A percentile compares a stretch with the other conserved stretches of the same genome.
These are phyloP conservation scores for Cebus imitator DNA, from an alignment of 2,113 vertebrate genomes.

Conservation along the genomic window DNA sequence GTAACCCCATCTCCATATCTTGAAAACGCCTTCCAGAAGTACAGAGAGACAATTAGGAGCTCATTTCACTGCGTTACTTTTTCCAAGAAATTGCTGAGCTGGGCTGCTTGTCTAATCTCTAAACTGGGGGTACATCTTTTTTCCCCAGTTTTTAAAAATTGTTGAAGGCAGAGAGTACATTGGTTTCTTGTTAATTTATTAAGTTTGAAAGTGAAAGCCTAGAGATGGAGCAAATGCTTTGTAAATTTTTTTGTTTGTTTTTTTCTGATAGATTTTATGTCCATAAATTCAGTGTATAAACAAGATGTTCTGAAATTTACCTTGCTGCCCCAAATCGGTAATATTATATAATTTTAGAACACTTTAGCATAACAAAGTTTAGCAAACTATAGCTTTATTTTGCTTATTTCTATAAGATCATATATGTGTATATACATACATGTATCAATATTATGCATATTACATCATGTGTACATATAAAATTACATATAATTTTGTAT, in stretches of 20 bases:
- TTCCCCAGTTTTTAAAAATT: neutral
- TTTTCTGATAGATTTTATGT: neutral
- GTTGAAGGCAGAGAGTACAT: neutral
- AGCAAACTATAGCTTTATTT: neutral
- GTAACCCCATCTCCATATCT: too few relatives aligned
- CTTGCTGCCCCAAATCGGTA: neutral
- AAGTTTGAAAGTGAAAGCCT: neutral
- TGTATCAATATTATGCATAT: too few relatives aligned
- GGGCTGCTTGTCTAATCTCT: neutral
- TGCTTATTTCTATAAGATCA: neutral
- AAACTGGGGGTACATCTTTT: neutral
- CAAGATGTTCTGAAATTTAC: neutral
- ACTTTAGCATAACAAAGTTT: neutral
- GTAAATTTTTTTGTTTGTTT: neutral
- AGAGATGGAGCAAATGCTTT: neutral
- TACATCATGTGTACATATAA: neutral
- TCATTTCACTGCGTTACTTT: neutral
- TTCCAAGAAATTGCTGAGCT: neutral
- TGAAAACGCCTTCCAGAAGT: neutral
- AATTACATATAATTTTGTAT: neutral
- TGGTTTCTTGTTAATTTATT: neutral
- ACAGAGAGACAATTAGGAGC: fast-evolving
- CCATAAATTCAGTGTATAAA: neutral
- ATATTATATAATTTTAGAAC: neutral
- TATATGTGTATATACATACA: neutral